A percentile compares a stretch with the other conserved stretches of the same genome.
phyloP scores from a whole-genome alignment of 2,888 invertebrate genomes.

The Pammene aurita region DNA sequence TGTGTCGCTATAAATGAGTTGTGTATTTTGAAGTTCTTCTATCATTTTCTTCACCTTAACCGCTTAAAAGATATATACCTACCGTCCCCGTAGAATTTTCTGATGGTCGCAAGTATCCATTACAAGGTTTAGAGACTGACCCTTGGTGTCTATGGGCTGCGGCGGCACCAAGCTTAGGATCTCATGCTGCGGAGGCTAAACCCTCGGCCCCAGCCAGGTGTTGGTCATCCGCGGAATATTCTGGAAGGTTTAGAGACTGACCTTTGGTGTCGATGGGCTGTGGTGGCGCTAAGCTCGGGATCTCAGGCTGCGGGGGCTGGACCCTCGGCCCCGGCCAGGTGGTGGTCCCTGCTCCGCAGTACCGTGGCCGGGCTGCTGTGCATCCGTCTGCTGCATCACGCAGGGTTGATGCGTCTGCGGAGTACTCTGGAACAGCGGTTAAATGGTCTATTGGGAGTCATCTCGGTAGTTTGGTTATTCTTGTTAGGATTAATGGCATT shows the following conservation, averaged over 20 bases:
- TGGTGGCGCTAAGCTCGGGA: slow-evolving; percentile 70
- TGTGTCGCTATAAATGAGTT: no score
- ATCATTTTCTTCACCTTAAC: no score
- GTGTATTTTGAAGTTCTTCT: no score
- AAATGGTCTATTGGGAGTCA: slow-evolving; percentile 12
- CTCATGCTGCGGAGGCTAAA: no score
- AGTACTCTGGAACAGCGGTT: slow-evolving; percentile 64
- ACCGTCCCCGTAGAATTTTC: no score
- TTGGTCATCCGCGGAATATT: no score
- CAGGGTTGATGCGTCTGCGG: slow-evolving; percentile 76
- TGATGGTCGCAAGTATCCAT: no score
- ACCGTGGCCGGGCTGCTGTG: slow-evolving; percentile 80
- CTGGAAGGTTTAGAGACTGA: slow-evolving; percentile 46
- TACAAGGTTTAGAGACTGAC: no score
- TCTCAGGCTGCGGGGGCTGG: slow-evolving; percentile 76
- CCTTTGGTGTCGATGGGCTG: slow-evolving; percentile 80
- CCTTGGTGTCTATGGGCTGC: no score
- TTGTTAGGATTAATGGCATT: neutral
- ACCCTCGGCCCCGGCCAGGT: slow-evolving; percentile 82
- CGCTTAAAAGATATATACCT: no score
- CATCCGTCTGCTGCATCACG: slow-evolving; percentile 81
- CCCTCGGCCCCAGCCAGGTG: no score
- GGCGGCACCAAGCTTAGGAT: neutral
- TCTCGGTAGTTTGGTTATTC: neutral
- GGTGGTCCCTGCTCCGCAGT: slow-evolving; percentile 83